Base-by-base conservation (phyloP, 2,888 invertebrate genomes). In the Lasioglossum morio region DNA sequence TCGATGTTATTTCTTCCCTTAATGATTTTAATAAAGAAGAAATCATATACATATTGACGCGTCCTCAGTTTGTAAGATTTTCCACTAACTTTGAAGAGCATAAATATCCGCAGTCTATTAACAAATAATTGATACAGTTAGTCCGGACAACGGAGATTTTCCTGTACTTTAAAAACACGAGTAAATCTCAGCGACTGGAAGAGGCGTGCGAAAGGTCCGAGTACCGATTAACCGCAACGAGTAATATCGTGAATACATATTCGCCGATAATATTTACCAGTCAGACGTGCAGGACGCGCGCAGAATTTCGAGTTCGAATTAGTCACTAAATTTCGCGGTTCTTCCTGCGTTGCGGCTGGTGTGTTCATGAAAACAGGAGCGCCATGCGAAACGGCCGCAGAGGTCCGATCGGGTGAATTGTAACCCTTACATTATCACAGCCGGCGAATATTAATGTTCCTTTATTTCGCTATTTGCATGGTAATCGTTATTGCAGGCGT, bases 251-350 rank as follows among this genome's bases (percentile, higher is more conserved):
- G 37, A 23, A 4, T 12, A 23, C 23, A 23, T 23, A 23, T 37
- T 12, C 23, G 37, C 34, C 23, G 37, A 23, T 37, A 69, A 19
- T 37, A 37, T 37, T 69, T 69, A 10, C 0, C 37, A 19, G 23
- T 0, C 4, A 27, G 63, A 34, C 34, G 37, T 10, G 23, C 8
- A 70, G 4, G 1, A 40, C 37, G 0, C 12, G 12, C 2, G 4
- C 40, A 40, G 40, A 70, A 76, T 82, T 82, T 72, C 60, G 14
- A 48, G 57, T 72, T 14, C 57, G 69, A 23, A 27, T 46, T 57
- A 53, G 16, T 16, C 48, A 72, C 40, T 72, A 63, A 81, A 81
- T 81, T 81, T 43, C n/a, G n/a, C 43, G 30, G 53, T 43, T 77
- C 77, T 70, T 77, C 77, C 77, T 10, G 40, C 37, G 23, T 40